Evolutionary conservation across 1,140 invertebrate genomes (phyloP), one percentile per base, ranked within the genome.

Genomic region (Zaprionus africanus): DNA sequence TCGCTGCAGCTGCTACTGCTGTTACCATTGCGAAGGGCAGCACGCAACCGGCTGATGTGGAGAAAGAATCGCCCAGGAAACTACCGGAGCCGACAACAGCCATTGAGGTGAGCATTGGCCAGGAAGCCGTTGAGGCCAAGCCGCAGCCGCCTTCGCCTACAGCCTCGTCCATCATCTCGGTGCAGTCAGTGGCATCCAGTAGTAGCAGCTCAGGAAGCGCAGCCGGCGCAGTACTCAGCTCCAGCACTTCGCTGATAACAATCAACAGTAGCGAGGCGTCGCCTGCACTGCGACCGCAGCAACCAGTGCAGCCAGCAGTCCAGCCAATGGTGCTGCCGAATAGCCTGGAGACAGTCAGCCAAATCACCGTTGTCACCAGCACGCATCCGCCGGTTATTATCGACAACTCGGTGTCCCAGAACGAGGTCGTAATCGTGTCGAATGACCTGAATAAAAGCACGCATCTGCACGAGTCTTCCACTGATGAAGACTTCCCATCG

Each of bases 301-400:
- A 75, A 13, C 74, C 59, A 12, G 38, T 64, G 34, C 66, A 53
- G 11, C 63, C 49, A 7, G 53, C 53, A 0, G 31, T 59, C 5
- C 86, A 88, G 59, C 88, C 81, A 31, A 49, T 92, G 49, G 77
- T 91, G 17, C 43, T 96, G 49, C 95, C 95, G 1, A 96, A 96
- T 91, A 96, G 95, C 83, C 92, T 96, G 59, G 95, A 95, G 11
- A 94, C 95, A 2, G 94, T 96, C 41, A 96, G 95, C 72, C 96
- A 96, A 79, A 96, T 97, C 22, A 97, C 96, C 2, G 96, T 97
- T 4, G 96, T 97, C 56, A 97, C 96, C 11, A 97, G 96, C 28
- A 95, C 94, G 4, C 96, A 97, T 93, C 96, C 96, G 53, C 96
- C 96, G 6, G 95, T 96, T 3, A 93, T 97, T 12, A 94, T 95